These are phyloP conservation scores for Manis javanica DNA, from an alignment of 2,797 vertebrate species.

Conservation along the genomic window DNA sequence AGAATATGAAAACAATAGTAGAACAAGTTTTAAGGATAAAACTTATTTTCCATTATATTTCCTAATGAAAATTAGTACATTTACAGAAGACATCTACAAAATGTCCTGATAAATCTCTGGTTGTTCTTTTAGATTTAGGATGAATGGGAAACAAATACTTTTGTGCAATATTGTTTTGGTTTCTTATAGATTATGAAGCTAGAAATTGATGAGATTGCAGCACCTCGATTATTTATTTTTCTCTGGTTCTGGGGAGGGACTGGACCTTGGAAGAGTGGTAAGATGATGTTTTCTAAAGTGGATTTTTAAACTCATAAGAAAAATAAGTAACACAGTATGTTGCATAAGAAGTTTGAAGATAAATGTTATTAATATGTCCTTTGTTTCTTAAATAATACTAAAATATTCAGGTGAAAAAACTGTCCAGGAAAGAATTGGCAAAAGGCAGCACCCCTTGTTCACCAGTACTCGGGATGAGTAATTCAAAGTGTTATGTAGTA, in stretches of 20 bases:
- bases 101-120: background rate
- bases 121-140: background rate
- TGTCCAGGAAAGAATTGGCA: background rate
- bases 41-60: background rate
- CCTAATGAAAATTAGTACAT: background rate
- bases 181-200: conserved; percentile 96
- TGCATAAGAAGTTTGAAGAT: background rate
- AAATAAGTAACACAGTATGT: background rate
- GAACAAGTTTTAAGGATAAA: background rate
- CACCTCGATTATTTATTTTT: conserved; percentile 96
- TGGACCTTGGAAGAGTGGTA: conserved; percentile 98
- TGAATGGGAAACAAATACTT: background rate
- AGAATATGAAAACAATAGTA: background rate
- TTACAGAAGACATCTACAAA: background rate
- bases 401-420: background rate
- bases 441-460: background rate
- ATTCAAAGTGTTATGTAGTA: background rate
- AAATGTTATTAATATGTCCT: background rate
- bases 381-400: conserved; percentile 34
- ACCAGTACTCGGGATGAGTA: background rate
- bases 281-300: conserved; percentile 72
- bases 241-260: conserved; percentile 97
- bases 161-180: background rate
- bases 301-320: background rate
- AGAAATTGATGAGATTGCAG: conserved; percentile 98